A percentile compares a stretch with the other conserved stretches of the same genome.
phyloP scores from a whole-genome alignment of 2,797 vertebrate genomes.

The Lithobates pipiens region DNA sequence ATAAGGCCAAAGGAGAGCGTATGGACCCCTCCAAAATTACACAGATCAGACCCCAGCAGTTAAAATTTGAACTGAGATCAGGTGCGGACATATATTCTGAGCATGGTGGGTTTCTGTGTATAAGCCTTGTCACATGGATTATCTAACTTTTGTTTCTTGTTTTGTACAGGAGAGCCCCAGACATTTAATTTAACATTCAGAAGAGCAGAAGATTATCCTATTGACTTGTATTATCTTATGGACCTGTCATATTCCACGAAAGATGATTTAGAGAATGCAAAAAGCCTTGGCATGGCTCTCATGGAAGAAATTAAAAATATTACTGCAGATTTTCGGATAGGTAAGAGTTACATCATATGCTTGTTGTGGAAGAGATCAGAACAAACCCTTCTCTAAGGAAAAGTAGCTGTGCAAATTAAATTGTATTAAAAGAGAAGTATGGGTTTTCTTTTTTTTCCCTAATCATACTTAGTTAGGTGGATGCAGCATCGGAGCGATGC shows the following conservation, averaged over 20 bases:
- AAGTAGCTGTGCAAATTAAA: too few relatives aligned
- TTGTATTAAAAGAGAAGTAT: too few relatives aligned
- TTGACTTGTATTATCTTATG: constrained; percentile 98
- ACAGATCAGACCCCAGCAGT: constrained; percentile 94
- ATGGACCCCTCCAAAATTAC: constrained; percentile 89
- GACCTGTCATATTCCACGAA: constrained; percentile 98
- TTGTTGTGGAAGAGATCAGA: too few relatives aligned
- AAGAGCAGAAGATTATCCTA: constrained; percentile 95
- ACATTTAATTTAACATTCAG: constrained; percentile 91
- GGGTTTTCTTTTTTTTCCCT: too few relatives aligned
- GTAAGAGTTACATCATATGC: constrained; percentile 70
- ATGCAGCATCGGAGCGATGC: too few relatives aligned
- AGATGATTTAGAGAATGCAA: constrained; percentile 96
- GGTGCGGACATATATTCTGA: constrained; percentile 74
- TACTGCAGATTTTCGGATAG: constrained; percentile 94
- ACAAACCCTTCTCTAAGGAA: too few relatives aligned
- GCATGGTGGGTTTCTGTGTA: not conserved
- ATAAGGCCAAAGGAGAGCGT: constrained; percentile 85
- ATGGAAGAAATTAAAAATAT: constrained; percentile 91
- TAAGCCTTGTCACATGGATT: too few relatives aligned
- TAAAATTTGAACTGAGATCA: constrained; percentile 85
- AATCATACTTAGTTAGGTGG: too few relatives aligned
- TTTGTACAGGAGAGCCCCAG: constrained; percentile 87
- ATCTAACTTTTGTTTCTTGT: too few relatives aligned
- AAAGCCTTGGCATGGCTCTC: constrained; percentile 91